These are phyloP conservation scores for Cyrtorhinus lividipennis DNA, from an alignment of 1,140 invertebrate genomes.

Conservation along the genomic window DNA sequence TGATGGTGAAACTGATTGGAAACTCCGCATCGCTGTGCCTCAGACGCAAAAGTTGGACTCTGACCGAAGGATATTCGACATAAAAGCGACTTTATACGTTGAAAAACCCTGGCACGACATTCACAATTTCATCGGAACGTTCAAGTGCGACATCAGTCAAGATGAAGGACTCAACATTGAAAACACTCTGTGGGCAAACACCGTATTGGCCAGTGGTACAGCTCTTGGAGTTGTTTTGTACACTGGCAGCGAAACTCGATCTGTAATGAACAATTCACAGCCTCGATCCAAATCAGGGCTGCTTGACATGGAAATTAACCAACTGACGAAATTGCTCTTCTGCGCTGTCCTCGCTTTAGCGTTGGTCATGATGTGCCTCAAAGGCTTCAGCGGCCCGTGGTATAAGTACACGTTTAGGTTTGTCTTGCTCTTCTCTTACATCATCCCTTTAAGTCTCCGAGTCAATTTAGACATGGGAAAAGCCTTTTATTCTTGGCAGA, in stretches of 20 bases:
- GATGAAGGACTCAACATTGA: constrained; percentile 79
- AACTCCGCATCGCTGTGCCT: constrained; percentile 83
- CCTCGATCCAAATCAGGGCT: constrained; percentile 90
- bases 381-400: constrained; percentile 93
- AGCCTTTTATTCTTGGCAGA: constrained; percentile 92
- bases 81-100: constrained; percentile 79
- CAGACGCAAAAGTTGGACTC: constrained; percentile 77
- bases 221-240: constrained; percentile 92
- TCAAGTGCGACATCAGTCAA: constrained; percentile 50
- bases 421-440: constrained; percentile 94
- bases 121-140: constrained; percentile 94
- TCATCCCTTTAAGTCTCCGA: constrained; percentile 75
- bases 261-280: constrained; percentile 95
- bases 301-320: constrained; percentile 90
- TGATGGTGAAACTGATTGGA: constrained; percentile 99
- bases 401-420: constrained; percentile 94
- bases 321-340: constrained; percentile 90
- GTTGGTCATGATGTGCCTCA: constrained; percentile 87
- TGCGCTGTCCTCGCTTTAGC: constrained; percentile 79
- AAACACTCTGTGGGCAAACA: constrained; percentile 97
- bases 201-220: constrained; percentile 92
- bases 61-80: constrained; percentile 56
- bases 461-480: constrained; percentile 99
- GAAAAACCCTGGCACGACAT: constrained; percentile 98
- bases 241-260: constrained; percentile 89